Evolutionary conservation across 2,888 invertebrate species (phyloP).

Genomic region (Himalopsyche anomala): DNA sequence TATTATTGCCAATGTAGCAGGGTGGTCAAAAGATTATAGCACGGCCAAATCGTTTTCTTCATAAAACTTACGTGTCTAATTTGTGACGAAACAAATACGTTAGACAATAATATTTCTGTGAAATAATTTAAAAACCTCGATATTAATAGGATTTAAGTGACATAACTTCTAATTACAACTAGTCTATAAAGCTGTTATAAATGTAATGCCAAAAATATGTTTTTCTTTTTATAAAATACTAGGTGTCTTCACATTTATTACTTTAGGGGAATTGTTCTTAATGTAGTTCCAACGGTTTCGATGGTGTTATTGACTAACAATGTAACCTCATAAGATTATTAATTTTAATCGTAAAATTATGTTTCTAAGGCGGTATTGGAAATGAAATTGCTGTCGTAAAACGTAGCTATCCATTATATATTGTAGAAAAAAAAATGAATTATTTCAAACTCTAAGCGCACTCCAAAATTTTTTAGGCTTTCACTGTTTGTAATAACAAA

Average conservation of each 20-base stretch:
- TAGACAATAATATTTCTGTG: not conserved
- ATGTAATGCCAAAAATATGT: conserved; percentile 57
- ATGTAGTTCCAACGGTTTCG: not conserved
- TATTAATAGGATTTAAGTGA: conserved; percentile 19
- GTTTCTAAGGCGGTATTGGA: conserved; percentile 10
- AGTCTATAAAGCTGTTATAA: conserved; percentile 46
- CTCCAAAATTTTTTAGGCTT: no score
- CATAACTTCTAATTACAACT: conserved; percentile 29
- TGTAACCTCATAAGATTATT: conserved; percentile 32
- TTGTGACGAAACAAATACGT: not conserved
- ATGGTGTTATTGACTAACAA: conserved; percentile 25
- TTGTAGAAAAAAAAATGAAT: no score
- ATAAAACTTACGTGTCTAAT: not conserved
- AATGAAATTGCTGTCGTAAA: not conserved
- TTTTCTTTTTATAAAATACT: conserved; percentile 45
- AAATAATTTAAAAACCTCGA: not conserved
- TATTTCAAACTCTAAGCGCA: no score
- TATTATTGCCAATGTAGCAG: no score
- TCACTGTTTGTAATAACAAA: no score
- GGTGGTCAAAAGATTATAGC: not conserved
- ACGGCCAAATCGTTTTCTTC: not conserved
- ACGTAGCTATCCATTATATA: not conserved
- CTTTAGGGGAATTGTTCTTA: conserved; percentile 17
- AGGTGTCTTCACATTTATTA: conserved; percentile 11
- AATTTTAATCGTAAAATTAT: conserved; percentile 10